Evolutionary conservation across 2,888 invertebrate genomes (phyloP).

Genomic region (Xanthia icteritia): DNA sequence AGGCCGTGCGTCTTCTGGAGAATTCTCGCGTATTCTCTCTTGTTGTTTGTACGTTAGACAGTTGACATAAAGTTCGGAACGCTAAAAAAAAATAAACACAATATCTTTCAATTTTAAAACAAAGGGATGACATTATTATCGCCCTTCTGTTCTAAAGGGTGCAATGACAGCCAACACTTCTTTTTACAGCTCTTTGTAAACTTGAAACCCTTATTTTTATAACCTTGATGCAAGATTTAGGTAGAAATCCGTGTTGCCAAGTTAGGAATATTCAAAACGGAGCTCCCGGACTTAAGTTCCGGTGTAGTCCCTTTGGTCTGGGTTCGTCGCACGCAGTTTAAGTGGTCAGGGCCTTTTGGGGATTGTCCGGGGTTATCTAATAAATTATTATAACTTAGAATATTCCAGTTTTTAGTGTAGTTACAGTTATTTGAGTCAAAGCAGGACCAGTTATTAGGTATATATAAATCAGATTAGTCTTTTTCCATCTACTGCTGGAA

Average conservation of each 20-base stretch:
- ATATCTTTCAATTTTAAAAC: conserved; percentile 5
- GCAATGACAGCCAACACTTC: conserved; percentile 1
- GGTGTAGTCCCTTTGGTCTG: conserved; percentile 11
- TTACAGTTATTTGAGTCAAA: background rate
- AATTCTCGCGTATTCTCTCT: no score
- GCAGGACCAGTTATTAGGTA: background rate
- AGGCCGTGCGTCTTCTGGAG: no score
- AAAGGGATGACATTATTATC: background rate
- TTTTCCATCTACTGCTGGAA: background rate
- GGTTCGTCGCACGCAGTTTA: conserved; percentile 3
- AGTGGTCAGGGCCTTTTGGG: conserved; percentile 11
- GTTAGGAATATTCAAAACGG: conserved; percentile 6
- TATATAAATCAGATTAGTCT: background rate
- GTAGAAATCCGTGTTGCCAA: background rate
- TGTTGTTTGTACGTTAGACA: no score
- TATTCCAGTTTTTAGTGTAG: background rate
- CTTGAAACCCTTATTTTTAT: conserved; percentile 4
- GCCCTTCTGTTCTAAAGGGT: conserved; percentile 3
- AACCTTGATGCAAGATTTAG: background rate
- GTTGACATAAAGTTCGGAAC: no score
- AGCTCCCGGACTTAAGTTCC: conserved; percentile 7
- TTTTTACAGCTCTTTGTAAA: conserved; percentile 14
- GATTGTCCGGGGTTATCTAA: background rate
- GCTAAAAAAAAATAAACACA: background rate
- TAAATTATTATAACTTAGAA: conserved; percentile 21